Conservation (phyloP, 2,113 vertebrate species). For the Oryzias curvinotus region DNA sequence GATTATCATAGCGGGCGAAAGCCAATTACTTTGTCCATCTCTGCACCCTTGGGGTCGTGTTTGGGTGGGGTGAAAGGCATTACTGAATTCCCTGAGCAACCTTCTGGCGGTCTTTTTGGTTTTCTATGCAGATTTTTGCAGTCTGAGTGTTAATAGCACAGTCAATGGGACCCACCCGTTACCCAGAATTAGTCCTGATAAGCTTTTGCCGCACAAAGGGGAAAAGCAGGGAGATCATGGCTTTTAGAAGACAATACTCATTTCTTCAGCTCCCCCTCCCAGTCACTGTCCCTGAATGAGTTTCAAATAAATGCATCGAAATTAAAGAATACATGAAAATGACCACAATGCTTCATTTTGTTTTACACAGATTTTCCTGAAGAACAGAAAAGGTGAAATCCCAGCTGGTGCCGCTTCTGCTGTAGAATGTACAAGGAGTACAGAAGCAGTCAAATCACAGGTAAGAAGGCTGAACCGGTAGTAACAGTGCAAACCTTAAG, state of each 20-base stretch:
- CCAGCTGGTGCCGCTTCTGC: conserved; percentile 4
- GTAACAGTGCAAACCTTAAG: background rate
- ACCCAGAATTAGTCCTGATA: conserved; percentile 54
- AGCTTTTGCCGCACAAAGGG: conserved; percentile 59
- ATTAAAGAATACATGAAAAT: conserved; percentile 17
- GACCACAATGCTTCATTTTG: conserved; percentile 40
- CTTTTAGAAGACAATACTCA: conserved; percentile 45
- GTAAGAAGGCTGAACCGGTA: conserved; percentile 55
- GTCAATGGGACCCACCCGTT: conserved; percentile 63
- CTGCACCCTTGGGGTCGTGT: conserved; percentile 53
- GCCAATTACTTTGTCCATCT: conserved; percentile 75
- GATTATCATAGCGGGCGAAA: conserved; percentile 73
- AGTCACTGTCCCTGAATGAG: conserved; percentile 42
- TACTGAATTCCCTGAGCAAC: conserved; percentile 54
- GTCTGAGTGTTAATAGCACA: conserved; percentile 66
- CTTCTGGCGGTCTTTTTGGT: conserved; percentile 52
- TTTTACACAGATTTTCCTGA: conserved; percentile 44
- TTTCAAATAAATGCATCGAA: conserved; percentile 13
- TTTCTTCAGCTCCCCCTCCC: conserved; percentile 30
- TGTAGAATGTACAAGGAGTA: conserved; percentile 75
- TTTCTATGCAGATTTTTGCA: conserved; percentile 56
- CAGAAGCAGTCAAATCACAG: conserved; percentile 67
- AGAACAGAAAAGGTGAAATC: conserved; percentile 39
- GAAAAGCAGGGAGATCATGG: conserved; percentile 54
- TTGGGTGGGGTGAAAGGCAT: conserved; percentile 64